phyloP scores from a whole-genome alignment of 2,113 vertebrate genomes.

The Lepisosteus oculatus region DNA sequence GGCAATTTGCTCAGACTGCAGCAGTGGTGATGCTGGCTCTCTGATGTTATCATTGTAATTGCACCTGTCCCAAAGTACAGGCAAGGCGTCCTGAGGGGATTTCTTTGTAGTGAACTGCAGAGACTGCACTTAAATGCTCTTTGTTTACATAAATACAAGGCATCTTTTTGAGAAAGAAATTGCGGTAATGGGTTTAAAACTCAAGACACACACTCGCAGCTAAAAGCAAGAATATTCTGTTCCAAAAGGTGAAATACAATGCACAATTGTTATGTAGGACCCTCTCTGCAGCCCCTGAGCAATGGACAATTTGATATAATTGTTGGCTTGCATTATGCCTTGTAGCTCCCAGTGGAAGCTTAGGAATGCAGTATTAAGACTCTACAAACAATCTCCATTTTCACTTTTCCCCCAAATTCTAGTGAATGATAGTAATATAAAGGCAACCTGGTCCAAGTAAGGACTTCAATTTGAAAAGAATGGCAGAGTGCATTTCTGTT shows the following conservation, averaged over 20 bases:
- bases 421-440: no score
- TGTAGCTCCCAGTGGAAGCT: background rate
- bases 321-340: background rate
- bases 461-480: no score
- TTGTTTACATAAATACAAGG: constrained; percentile 69
- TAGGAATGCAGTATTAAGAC: background rate
- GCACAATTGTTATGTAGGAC: background rate
- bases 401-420: no score
- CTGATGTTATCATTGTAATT: constrained; percentile 74
- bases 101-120: constrained; percentile 60
- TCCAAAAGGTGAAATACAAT: background rate
- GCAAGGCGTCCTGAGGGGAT: constrained; percentile 56
- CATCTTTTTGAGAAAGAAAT: constrained; percentile 39
- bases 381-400: no score
- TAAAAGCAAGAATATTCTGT: background rate
- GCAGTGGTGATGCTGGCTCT: constrained; percentile 47
- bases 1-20: constrained; percentile 38
- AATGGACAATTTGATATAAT: background rate
- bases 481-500: no score
- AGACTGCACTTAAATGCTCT: constrained; percentile 59
- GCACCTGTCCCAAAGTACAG: constrained; percentile 65
- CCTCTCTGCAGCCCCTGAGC: background rate
- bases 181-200: background rate
- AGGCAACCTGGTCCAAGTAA: no score
- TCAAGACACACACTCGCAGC: background rate